Base-by-base conservation (phyloP, 2,888 invertebrate species). In the Exephanes ischioxanthus region DNA sequence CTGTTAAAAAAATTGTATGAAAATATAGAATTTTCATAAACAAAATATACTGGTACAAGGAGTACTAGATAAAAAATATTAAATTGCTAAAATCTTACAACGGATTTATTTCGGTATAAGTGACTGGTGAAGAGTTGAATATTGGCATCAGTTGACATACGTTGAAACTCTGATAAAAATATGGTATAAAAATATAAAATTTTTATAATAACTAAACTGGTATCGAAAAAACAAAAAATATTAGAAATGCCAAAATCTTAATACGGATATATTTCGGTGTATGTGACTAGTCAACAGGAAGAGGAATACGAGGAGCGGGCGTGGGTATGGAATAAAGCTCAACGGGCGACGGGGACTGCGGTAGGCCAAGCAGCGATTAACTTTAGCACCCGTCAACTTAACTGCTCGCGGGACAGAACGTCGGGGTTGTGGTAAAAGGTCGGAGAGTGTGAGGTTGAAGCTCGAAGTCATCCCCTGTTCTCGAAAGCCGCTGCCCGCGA, bases 381-480 rank as follows among this genome's bases (percentile, higher is more conserved):
- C 87, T 89, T 89, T 88, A 89, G 80, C 83, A 86, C 72, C 84
- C 87, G 87, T 89, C 88, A 88, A 89, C 68, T 88, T 88, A 87
- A 87, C 87, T 77, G 87, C 83, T 78, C 68, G 67, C 41, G 58
- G 72, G 58, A 86, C 79, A 78, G 61, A 67, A 77, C 67, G 75
- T 72, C 75, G 55, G 68, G 63, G 80, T 67, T 79, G 58, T 37
- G 33, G 26, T 37, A 41, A 37, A 72, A 26, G 63, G 48, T 51
- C 30, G 51, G 53, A 51, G 53, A 55, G 76, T 58, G n/a, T 58
- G 48, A 75, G 26, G 68, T 76, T 48, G 68, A 77, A 77, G 51
- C 76, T 53, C 30, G n/a, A 71, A 78, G 75, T 68, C 73, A 6
- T n/a, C 55, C 37, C n/a, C 37, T 14, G 22, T 61, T 78, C 45